Evolutionary conservation across 2,888 invertebrate species (phyloP).

Genomic region (Zygogramma bicolorata): DNA sequence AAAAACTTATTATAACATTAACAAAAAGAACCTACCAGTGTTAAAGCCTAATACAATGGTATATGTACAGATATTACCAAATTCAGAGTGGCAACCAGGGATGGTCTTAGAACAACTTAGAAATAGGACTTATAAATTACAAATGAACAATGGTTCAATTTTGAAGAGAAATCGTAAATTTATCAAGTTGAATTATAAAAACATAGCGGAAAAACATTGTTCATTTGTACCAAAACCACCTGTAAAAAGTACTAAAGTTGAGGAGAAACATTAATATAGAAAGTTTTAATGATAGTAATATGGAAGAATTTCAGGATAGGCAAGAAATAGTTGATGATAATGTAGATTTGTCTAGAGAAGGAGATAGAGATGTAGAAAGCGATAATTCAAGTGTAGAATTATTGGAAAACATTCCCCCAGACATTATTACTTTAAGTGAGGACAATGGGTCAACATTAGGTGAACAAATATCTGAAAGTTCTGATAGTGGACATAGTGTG

Average conservation of each 20-base stretch:
- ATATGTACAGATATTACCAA: too few relatives aligned
- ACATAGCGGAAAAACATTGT: not conserved
- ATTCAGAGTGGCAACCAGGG: too few relatives aligned
- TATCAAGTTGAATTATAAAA: slow-evolving; percentile 6
- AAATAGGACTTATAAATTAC: too few relatives aligned
- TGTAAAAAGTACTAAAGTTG: not conserved
- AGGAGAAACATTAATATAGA: too few relatives aligned
- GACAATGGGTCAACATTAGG: not conserved
- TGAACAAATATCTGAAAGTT: slow-evolving; percentile 8
- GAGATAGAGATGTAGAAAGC: not conserved
- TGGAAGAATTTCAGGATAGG: not conserved
- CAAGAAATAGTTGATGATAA: not conserved
- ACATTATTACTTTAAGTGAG: not conserved
- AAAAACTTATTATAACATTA: too few relatives aligned
- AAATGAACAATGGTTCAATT: slow-evolving; percentile 15
- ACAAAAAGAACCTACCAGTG: too few relatives aligned
- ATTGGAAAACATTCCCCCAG: not conserved
- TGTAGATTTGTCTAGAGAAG: not conserved
- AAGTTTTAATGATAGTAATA: not conserved
- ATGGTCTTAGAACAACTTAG: too few relatives aligned
- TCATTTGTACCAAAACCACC: slow-evolving; percentile 6
- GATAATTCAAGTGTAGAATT: not conserved
- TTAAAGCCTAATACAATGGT: too few relatives aligned
- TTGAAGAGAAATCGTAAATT: slow-evolving; percentile 19
- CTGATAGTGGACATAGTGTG: not conserved